These are phyloP conservation scores for Leucoraja erinaceus DNA, from an alignment of 2,113 vertebrate species.

Conservation along the genomic window DNA sequence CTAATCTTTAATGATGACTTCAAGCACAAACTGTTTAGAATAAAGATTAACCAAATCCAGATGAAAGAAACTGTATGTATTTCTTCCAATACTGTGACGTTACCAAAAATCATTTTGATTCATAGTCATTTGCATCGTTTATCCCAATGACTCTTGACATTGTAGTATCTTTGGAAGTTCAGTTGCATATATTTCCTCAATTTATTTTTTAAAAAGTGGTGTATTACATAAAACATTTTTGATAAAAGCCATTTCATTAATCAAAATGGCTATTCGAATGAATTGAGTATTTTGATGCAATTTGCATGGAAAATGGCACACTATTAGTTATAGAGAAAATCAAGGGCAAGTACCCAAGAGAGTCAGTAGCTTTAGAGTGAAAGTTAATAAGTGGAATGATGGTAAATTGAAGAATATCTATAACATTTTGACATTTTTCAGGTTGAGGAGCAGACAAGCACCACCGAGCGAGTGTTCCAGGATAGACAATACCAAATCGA, in stretches of 20 bases:
- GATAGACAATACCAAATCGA: conserved; percentile 90
- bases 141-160: not conserved
- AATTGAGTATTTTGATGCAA: too few species aligned
- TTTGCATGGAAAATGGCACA: too few species aligned
- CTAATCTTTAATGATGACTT: conserved; percentile 67
- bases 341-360: too few species aligned
- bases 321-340: too few species aligned
- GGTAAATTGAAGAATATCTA: too few species aligned
- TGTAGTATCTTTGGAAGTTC: not conserved
- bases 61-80: conserved; percentile 70
- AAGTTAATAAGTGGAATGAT: too few species aligned
- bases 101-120: not conserved
- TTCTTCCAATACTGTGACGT: not conserved
- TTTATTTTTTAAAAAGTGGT: too few species aligned
- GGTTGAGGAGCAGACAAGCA: conserved; percentile 89
- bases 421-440: conserved; percentile 45
- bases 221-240: too few species aligned
- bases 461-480: conserved; percentile 86
- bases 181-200: too few species aligned
- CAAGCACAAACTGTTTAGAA: conserved; percentile 71
- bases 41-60: conserved; percentile 77
- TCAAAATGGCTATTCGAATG: too few species aligned
- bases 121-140: not conserved
- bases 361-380: too few species aligned
- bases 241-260: too few species aligned